Conservation (phyloP, 64 coral and sea anemone species). For the Porites australiensis region DNA sequence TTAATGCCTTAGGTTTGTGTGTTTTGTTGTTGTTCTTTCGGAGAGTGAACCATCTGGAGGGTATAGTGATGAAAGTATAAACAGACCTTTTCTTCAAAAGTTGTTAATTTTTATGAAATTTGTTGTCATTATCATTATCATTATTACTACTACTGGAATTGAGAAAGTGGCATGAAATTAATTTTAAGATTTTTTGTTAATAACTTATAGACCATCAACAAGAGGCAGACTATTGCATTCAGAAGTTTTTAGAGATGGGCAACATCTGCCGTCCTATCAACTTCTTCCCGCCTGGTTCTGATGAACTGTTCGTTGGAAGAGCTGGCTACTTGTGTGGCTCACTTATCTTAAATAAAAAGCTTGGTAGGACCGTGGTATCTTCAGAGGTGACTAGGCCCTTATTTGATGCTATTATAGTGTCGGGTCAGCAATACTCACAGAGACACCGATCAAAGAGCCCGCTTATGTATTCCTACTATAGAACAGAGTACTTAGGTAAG, state of each 20-base stretch:
- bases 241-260: constrained; percentile 81
- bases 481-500: constrained; percentile 89
- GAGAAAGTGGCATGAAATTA: too few relatives aligned
- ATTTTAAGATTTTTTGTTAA: not conserved
- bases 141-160: too few relatives aligned
- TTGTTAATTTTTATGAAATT: not conserved
- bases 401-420: constrained; percentile 85
- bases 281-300: constrained; percentile 76
- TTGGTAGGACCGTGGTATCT: constrained; percentile 70
- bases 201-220: constrained; percentile 42
- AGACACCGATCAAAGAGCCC: constrained; percentile 53
- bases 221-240: constrained; percentile 71
- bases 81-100: too few relatives aligned
- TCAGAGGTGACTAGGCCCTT: constrained; percentile 71
- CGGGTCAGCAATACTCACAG: constrained; percentile 69
- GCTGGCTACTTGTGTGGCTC: constrained; percentile 90
- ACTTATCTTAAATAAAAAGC: constrained; percentile 72
- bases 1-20: constrained; percentile 81
- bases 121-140: not conserved
- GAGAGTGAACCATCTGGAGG: too few relatives aligned
- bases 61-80: too few relatives aligned
- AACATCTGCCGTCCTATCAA: constrained; percentile 70
- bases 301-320: constrained; percentile 94
- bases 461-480: constrained; percentile 94
- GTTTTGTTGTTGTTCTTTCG: not conserved